Base-by-base conservation (phyloP, 1,140 invertebrate species). In the Telenomus remus region DNA sequence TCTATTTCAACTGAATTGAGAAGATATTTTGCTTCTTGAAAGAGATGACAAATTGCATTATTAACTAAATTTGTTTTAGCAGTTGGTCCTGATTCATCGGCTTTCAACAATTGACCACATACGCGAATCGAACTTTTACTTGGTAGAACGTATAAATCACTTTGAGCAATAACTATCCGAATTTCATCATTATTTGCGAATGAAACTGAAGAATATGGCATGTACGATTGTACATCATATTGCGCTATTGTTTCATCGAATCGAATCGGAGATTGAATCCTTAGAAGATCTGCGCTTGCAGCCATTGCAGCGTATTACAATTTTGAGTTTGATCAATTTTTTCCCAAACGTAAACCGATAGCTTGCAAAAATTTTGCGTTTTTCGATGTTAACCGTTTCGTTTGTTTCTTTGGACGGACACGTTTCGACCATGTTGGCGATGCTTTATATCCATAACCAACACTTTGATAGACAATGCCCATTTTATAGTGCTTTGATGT, bases 181-280 rank as follows among this genome's bases (percentile, higher is more conserved):
- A 86, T 83, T 70, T 86, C 84, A 78, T 85, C 81, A 50, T 84
- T 42, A 82, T 79, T 8, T n/a, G n/a, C n/a, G n/a, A 79, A n/a
- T n/a, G n/a, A n/a, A n/a, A n/a, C n/a, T n/a, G n/a, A 81, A 73
- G 55, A 79, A 83, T 9, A 80, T 80, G 72, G 80, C 78, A 73
- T 27, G 74, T 60, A 63, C 84, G 85, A 13, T 80, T 86, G 82
- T 50, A 73, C 65, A 63, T 87, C 81, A 66, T 72, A 80, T 57
- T 84, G 81, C 11, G 76, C 59, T 12, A 86, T 80, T 11, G 72
- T 76, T 53, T 84, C 76, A 64, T 84, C 80, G 47, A 57, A 71
- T 1, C 37, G 11, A 42, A 64, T 27, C 19, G 19, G 19, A 27
- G 19, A 3, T 6, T 27, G 19, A 27, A 27, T 6, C 6, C 19